phyloP scores from a whole-genome alignment of 2,888 invertebrate species.

The Eueremaeus valkanovi region DNA sequence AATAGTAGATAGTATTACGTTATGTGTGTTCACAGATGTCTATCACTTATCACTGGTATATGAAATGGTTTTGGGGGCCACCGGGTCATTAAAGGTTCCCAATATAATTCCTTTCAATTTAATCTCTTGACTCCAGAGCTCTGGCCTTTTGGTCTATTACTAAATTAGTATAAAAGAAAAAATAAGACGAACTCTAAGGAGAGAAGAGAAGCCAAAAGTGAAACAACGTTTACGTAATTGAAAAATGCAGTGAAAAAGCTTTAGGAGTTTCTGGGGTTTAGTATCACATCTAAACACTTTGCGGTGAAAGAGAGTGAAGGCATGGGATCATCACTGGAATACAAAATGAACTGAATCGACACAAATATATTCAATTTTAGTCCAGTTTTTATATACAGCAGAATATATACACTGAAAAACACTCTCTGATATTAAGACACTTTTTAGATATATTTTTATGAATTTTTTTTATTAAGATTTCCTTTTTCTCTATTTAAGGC shows the following conservation, averaged over 20 bases:
- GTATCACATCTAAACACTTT: not conserved
- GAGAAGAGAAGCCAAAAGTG: no score
- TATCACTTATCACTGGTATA: not conserved
- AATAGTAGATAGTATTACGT: no score
- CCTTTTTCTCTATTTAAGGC: no score
- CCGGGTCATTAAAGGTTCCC: no score
- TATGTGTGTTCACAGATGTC: not conserved
- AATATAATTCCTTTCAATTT: not conserved
- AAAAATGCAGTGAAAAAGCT: not conserved
- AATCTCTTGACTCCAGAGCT: not conserved
- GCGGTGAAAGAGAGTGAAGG: not conserved
- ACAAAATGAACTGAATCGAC: not conserved
- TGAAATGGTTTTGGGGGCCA: no score
- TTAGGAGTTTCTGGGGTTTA: not conserved
- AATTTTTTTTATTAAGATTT: no score
- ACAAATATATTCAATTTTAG: not conserved
- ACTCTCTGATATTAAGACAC: no score
- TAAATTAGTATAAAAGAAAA: not conserved
- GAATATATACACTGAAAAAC: no score
- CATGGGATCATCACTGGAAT: slow-evolving; percentile 1
- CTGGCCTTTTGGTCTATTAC: not conserved
- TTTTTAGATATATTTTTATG: no score
- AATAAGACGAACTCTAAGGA: not conserved
- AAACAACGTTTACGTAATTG: not conserved
- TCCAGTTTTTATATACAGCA: no score